These are phyloP conservation scores for Schlechtendalia chinensis DNA, from an alignment of 1,140 invertebrate genomes.

Conservation along the genomic window DNA sequence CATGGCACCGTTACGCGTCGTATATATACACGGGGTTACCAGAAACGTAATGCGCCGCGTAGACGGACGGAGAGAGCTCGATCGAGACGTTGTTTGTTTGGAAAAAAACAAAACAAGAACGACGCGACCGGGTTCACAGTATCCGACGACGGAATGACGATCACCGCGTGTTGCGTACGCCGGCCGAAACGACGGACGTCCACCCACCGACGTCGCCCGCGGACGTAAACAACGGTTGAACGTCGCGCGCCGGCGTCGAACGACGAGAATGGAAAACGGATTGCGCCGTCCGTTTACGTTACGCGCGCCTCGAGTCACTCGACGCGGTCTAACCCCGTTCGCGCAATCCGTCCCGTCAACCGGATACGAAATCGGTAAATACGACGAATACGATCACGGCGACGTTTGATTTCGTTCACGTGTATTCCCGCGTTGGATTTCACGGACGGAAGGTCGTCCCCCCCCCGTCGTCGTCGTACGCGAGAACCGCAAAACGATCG, in stretches of 20 bases:
- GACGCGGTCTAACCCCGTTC: neutral
- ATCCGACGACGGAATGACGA: slow-evolving; percentile 40
- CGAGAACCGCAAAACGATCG: no score
- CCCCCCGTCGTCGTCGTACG: no score
- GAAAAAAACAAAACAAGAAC: slow-evolving; percentile 40
- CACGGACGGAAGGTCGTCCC: no score
- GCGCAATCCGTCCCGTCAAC: neutral
- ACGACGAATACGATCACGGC: neutral
- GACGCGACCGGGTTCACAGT: neutral
- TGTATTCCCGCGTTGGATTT: no score
- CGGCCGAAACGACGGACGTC: neutral
- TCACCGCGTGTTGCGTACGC: slow-evolving; percentile 10
- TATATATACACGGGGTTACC: slow-evolving; percentile 23
- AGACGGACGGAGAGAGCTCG: neutral
- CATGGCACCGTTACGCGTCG: slow-evolving; percentile 17
- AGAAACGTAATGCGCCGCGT: slow-evolving; percentile 35
- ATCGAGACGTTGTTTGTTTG: slow-evolving; percentile 45
- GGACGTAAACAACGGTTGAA: no score
- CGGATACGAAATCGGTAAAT: neutral
- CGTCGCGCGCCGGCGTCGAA: no score
- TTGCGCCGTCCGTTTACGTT: slow-evolving; percentile 35
- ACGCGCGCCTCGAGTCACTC: slow-evolving; percentile 10
- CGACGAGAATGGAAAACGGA: slow-evolving; percentile 29
- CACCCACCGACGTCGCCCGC: no score
- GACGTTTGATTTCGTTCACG: no score